phyloP scores from a whole-genome alignment of 2,113 vertebrate genomes.

The Pontoporia blainvillei region DNA sequence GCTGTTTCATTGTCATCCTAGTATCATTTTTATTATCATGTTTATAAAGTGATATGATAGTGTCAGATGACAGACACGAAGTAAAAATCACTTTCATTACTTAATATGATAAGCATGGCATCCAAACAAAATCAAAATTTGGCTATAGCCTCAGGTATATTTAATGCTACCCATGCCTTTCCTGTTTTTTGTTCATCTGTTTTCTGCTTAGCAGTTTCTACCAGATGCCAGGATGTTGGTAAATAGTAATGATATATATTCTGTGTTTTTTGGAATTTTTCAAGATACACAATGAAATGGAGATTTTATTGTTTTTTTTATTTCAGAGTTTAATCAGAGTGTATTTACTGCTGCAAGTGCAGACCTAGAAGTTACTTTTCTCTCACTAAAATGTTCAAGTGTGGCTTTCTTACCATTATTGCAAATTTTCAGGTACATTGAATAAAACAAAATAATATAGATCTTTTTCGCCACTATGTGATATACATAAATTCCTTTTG shows the following conservation, averaged over 20 bases:
- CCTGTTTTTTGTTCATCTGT: neutral
- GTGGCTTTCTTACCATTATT: neutral
- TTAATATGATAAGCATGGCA: neutral
- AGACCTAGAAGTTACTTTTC: neutral
- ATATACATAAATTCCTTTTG: neutral
- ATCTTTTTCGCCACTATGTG: neutral
- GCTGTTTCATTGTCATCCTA: neutral
- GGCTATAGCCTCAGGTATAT: neutral
- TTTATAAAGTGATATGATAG: slow-evolving; percentile 15
- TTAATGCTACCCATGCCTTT: neutral
- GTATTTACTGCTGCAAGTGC: neutral
- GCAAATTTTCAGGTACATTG: neutral
- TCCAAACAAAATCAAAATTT: neutral
- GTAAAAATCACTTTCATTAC: neutral
- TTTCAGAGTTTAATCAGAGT: neutral
- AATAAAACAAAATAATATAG: neutral
- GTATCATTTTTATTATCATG: neutral
- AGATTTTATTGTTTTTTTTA: neutral
- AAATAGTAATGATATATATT: neutral
- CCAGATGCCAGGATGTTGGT: neutral
- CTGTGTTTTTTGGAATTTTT: neutral
- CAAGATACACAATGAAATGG: neutral
- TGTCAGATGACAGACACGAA: neutral
- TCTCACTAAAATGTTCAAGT: neutral
- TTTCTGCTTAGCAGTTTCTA: neutral